A percentile compares a stretch with the other conserved stretches of the same genome.
These are phyloP conservation scores for Ormyrus rosae DNA, from an alignment of 2,888 invertebrate species.

Conservation along the genomic window DNA sequence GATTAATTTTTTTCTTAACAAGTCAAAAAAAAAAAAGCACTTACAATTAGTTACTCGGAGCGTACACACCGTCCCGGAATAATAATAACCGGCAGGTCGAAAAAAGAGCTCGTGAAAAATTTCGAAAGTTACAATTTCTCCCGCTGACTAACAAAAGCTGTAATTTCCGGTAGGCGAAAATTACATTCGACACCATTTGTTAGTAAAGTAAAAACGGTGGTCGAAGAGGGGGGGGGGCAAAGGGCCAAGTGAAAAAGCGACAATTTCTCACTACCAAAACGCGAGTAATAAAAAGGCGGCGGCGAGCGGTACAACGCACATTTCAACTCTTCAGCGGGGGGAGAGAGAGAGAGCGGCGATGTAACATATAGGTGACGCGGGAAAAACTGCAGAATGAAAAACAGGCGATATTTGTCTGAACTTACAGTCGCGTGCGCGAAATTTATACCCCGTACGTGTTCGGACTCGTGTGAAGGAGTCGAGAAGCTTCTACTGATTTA, in stretches of 20 bases:
- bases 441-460: slow-evolving; percentile 59
- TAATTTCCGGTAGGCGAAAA: slow-evolving; percentile 10
- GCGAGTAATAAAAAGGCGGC: slow-evolving; percentile 51
- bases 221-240: neutral
- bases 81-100: no score
- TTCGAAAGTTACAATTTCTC: no score
- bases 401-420: slow-evolving; percentile 57
- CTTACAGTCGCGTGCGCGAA: slow-evolving; percentile 48
- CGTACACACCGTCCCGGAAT: no score
- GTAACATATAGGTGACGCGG: slow-evolving; percentile 45
- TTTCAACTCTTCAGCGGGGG: slow-evolving; percentile 51
- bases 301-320: slow-evolving; percentile 50
- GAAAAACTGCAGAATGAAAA: slow-evolving; percentile 54
- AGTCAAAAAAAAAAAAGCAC: no score
- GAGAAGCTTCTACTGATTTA: slow-evolving; percentile 56
- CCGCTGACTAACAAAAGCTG: no score
- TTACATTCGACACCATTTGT: slow-evolving; percentile 42
- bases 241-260: slow-evolving; percentile 29
- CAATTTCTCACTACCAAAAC: slow-evolving; percentile 52
- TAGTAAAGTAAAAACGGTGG: slow-evolving; percentile 38
- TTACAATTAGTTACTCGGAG: no score
- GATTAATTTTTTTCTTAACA: no score
- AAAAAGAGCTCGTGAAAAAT: no score
- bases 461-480: slow-evolving; percentile 53
- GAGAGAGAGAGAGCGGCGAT: neutral